phyloP scores from a whole-genome alignment of 2,797 vertebrate species.

The Calcarius lapponicus region DNA sequence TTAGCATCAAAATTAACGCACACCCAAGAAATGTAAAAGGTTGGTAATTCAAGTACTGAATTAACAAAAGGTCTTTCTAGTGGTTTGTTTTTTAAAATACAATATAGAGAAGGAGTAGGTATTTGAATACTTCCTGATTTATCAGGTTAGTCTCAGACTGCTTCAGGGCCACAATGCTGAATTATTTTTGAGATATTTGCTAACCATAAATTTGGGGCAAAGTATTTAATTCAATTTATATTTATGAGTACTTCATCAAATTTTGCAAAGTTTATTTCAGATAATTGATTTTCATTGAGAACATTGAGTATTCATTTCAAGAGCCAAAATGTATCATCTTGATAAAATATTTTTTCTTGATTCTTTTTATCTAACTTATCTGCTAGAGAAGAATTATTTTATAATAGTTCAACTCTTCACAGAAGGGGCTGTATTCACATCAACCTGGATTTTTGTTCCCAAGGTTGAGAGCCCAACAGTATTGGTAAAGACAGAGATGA shows the following conservation, averaged over 20 bases:
- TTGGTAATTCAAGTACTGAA: background rate
- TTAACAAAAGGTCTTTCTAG: rapidly evolving
- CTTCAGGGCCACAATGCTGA: background rate
- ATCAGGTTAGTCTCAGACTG: background rate
- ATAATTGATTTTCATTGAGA: background rate
- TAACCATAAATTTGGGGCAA: background rate
- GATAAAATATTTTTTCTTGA: background rate
- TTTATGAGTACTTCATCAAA: background rate
- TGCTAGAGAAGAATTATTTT: background rate
- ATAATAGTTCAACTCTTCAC: background rate
- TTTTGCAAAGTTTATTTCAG: background rate
- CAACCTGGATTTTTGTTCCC: background rate
- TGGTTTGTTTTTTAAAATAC: background rate
- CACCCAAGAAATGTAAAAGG: background rate
- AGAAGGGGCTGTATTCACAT: background rate
- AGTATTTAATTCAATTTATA: background rate
- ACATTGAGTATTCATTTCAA: background rate
- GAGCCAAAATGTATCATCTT: background rate
- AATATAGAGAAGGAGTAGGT: background rate
- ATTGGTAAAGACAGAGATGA: background rate
- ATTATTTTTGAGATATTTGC: background rate
- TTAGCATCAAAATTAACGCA: background rate
- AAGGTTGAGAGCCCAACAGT: background rate
- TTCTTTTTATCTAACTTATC: background rate
- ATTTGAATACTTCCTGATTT: background rate